Conservation (phyloP, 2,888 invertebrate genomes). For the Andrena fulva region DNA sequence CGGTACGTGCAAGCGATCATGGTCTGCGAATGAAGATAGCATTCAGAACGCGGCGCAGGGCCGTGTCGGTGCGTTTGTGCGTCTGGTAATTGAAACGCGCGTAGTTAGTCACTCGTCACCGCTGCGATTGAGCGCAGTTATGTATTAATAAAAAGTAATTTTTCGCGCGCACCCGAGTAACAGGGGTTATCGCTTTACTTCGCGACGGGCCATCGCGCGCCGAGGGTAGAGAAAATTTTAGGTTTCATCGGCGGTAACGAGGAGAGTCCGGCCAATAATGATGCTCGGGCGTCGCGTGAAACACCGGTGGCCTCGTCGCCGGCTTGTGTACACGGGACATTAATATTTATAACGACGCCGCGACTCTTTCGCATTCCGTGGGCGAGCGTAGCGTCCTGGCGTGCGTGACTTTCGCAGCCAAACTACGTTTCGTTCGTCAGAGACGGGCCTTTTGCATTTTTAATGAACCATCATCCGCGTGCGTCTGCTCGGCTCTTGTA, state of each 20-base stretch:
- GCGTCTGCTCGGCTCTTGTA: slow-evolving; percentile 3
- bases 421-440: slow-evolving; percentile 54
- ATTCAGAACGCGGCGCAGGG: slow-evolving; percentile 28
- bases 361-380: slow-evolving; percentile 68
- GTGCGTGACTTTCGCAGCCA: slow-evolving; percentile 61
- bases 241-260: background rate
- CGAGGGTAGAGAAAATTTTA: background rate
- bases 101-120: slow-evolving; percentile 9
- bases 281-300: background rate
- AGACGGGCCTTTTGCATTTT: slow-evolving; percentile 61
- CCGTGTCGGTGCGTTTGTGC: slow-evolving; percentile 13
- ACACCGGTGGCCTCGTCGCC: slow-evolving; percentile 1
- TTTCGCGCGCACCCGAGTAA: background rate
- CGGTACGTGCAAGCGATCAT: background rate
- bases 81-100: slow-evolving; percentile 5
- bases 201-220: background rate
- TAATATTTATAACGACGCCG: slow-evolving; percentile 67
- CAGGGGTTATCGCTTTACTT: slow-evolving; percentile 3
- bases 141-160: slow-evolving; percentile 12
- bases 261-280: slow-evolving; percentile 25
- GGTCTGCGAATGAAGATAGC: slow-evolving; percentile 12
- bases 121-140: background rate
- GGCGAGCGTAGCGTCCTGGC: slow-evolving; percentile 37
- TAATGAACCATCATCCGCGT: slow-evolving; percentile 55
- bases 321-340: slow-evolving; percentile 31